These are phyloP conservation scores for Sphinx pinastri DNA, from an alignment of 2,888 invertebrate species.

Conservation along the genomic window DNA sequence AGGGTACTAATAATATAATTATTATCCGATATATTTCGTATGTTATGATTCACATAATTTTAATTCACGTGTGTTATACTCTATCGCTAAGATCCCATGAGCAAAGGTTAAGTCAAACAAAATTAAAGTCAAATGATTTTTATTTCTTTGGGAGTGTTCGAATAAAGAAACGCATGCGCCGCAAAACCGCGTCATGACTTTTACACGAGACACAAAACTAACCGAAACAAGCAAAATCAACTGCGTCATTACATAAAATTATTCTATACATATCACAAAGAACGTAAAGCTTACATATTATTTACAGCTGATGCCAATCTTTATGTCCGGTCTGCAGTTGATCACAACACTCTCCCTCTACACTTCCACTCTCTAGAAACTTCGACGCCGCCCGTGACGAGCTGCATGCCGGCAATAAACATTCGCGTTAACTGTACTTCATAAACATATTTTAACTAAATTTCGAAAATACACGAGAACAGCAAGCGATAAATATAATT, in stretches of 20 bases:
- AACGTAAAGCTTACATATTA: slow-evolving; percentile 24
- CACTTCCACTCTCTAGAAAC: too few species aligned
- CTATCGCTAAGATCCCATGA: too few species aligned
- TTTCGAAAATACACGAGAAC: neutral
- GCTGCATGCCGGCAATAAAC: too few species aligned
- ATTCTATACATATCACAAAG: slow-evolving; percentile 23
- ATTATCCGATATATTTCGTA: too few species aligned
- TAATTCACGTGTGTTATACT: too few species aligned
- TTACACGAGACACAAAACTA: slow-evolving; percentile 13
- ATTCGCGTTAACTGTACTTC: neutral
- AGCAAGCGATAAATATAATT: neutral
- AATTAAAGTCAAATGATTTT: slow-evolving; percentile 58
- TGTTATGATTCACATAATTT: too few species aligned
- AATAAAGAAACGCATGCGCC: slow-evolving; percentile 21
- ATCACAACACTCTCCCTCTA: too few species aligned
- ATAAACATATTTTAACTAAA: slow-evolving; percentile 16
- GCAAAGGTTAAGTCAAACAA: slow-evolving; percentile 33
- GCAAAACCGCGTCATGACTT: neutral
- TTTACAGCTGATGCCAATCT: neutral
- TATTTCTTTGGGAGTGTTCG: slow-evolving; percentile 72
- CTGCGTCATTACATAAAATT: slow-evolving; percentile 11
- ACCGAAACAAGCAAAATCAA: neutral
- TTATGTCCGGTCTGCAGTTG: too few species aligned
- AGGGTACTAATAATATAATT: too few species aligned
- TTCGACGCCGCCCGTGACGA: too few species aligned